Evolutionary conservation across 2,888 invertebrate genomes (phyloP).

Genomic region (Danaus chrysippus): DNA sequence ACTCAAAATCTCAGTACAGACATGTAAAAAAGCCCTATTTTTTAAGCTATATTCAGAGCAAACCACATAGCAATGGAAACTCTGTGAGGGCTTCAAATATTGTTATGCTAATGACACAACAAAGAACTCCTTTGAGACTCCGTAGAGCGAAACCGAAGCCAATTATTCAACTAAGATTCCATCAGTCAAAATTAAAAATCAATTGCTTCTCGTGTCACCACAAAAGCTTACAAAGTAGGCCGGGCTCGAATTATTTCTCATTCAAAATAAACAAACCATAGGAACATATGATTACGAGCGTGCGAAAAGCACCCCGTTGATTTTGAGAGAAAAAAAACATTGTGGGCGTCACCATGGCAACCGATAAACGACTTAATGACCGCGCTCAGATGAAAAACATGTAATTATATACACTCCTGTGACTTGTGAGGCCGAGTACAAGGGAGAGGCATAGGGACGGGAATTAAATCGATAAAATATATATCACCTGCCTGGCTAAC

Average conservation of each 20-base stretch:
- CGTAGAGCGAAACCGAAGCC: slow-evolving; percentile 1
- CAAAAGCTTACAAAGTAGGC: slow-evolving; percentile 18
- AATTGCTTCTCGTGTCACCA: slow-evolving; percentile 22
- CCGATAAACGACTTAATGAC: slow-evolving; percentile 68
- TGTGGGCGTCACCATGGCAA: slow-evolving; percentile 65
- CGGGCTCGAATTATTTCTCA: slow-evolving; percentile 30
- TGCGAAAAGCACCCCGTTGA: slow-evolving; percentile 46
- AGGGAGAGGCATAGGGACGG: slow-evolving; percentile 37
- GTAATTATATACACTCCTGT: slow-evolving; percentile 62
- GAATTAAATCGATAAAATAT: slow-evolving; percentile 4
- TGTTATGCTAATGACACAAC: neutral
- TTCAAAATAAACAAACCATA: slow-evolving; percentile 41
- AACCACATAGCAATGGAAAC: too few species aligned
- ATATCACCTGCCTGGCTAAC: neutral
- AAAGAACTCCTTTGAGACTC: neutral
- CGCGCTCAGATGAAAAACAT: slow-evolving; percentile 62
- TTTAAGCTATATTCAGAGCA: too few species aligned
- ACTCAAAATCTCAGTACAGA: too few species aligned
- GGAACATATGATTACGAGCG: slow-evolving; percentile 53
- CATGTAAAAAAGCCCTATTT: too few species aligned
- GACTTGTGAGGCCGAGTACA: slow-evolving; percentile 42
- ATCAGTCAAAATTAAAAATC: slow-evolving; percentile 26
- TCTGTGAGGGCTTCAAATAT: too few species aligned
- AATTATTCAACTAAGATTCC: slow-evolving; percentile 1
- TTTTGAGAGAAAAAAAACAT: slow-evolving; percentile 34